Base-by-base conservation (phyloP, 2,113 vertebrate species). In the Lagenorhynchus albirostris region DNA sequence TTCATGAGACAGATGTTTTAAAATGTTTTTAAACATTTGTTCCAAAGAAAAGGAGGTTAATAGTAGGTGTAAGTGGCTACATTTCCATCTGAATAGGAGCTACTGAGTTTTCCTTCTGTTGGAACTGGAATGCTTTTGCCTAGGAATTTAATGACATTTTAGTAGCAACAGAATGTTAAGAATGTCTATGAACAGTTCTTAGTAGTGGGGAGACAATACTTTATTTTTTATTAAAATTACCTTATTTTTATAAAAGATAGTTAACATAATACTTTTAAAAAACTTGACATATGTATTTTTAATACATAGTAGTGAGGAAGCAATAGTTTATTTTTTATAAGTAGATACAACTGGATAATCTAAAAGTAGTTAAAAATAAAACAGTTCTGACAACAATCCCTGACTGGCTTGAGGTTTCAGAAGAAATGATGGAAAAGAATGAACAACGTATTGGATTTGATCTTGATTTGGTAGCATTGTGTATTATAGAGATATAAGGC, bases 31-130 rank as follows among this genome's bases (percentile, higher is more conserved):
- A 93, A 93, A 96, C 1, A 29, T 84, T 82, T 95, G 12, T 41
- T 96, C 31, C 33, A 67, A 93, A 90, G 63, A 80, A 93, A 96
- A 82, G 68, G n/a, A 92, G 91, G 38, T 87, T 91, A 83, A 33
- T 62, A 63, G 23, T 29, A 58, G 44, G 2, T 84, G 15, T 86
- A 81, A 92, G 50, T 70, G 55, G 47, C 3, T 80, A 14, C 18
- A 17, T 95, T 96, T 95, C 55, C 14, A 62, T 93, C n/a, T 83
- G 21, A 84, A 31, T 96, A 93, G 23, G 10, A 62, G 20, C 25
- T 73, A 14, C 70, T 20, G 0, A 12, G 47, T 82, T 97, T 93
- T 96, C 73, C 58, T 79, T 68, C 25, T 92, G 62, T 91, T 0
- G 1, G 60, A 68, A 50, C 10, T 50, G 15, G 68, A 76, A 44